Base-by-base conservation (phyloP, 2,888 invertebrate species). In the Ryuthela nishihirai region DNA sequence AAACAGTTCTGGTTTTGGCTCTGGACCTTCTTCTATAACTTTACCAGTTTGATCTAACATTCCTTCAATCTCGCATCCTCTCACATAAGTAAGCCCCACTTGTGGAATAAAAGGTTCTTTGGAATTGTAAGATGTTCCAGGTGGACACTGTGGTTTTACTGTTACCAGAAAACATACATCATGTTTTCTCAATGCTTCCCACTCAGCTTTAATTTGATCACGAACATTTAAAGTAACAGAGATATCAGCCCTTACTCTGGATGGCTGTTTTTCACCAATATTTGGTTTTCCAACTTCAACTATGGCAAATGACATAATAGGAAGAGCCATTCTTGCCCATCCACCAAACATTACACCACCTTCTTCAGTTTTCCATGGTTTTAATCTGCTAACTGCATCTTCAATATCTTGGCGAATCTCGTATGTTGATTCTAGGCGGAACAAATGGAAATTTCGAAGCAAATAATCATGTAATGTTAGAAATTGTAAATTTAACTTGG, bases 321-420 rank as follows among this genome's bases (percentile, higher is more conserved):
- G 92, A 68, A 95, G 87, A 0, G 98, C 98, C 98, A 99, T 99
- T 62, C 98, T 81, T 0, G 98, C 97, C 98, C 99, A 99, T 2
- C 99, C 99, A 12, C 95, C 95, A 77, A 94, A 99, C 69, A 88
- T 86, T 0, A 86, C 83, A 47, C 82, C 83, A 0, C 81, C 84
- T 72, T 93, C 91, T 78, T 95, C 97, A 1, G 92, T 79, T 73
- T 82, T 82, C 91, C 97, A 97, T 46, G 99, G 99, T 69, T 94
- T 86, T 73, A 99, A 80, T 68, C 98, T 83, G 72, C 90, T 90
- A 0, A 99, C 86, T 4, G 93, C 88, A 77, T 98, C 97, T 78
- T 99, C 98, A 58, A 99, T 89, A 71, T 99, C 98, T 76, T 98
- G 97, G 2, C 98, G 82, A 67, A 99, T 98, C 81, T 99, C 98